These are phyloP conservation scores for Phenganax stokvisi DNA, from an alignment of 92 coral and sea anemone species.

Conservation along the genomic window DNA sequence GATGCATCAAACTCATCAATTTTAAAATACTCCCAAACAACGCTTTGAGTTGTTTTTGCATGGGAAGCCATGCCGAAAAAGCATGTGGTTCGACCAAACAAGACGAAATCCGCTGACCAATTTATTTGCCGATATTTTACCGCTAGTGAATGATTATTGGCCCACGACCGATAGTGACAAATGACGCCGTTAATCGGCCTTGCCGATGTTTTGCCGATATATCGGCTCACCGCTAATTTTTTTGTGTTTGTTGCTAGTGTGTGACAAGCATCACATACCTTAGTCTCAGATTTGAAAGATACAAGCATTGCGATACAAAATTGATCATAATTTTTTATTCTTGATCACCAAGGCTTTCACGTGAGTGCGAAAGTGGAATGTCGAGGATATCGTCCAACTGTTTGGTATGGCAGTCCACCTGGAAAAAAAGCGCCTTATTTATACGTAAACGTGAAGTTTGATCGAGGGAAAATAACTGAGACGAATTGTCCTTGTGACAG, in stretches of 20 bases:
- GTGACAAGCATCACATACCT: not conserved
- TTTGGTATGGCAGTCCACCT: constrained; percentile 35
- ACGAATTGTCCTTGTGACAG: constrained; percentile 74
- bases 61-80: too few species aligned
- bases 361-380: constrained; percentile 74
- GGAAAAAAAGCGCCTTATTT: constrained; percentile 32
- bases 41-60: too few species aligned
- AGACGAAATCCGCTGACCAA: too few species aligned
- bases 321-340: not conserved
- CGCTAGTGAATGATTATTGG: too few species aligned
- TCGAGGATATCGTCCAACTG: constrained; percentile 16
- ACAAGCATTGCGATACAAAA: not conserved
- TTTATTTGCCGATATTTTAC: too few species aligned
- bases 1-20: too few species aligned
- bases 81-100: too few species aligned
- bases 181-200: too few species aligned
- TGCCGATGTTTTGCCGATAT: too few species aligned
- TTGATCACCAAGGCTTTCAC: constrained; percentile 62
- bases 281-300: not conserved
- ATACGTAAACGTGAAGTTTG: constrained; percentile 76
- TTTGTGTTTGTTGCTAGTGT: not conserved
- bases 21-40: too few species aligned
- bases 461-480: constrained; percentile 90
- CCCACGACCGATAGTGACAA: too few species aligned
- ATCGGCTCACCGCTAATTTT: too few species aligned